Percentiles rank a stretch among this genome's conserved stretches.
phyloP scores from a whole-genome alignment of 2,113 vertebrate genomes.

The Eleginops maclovinus region DNA sequence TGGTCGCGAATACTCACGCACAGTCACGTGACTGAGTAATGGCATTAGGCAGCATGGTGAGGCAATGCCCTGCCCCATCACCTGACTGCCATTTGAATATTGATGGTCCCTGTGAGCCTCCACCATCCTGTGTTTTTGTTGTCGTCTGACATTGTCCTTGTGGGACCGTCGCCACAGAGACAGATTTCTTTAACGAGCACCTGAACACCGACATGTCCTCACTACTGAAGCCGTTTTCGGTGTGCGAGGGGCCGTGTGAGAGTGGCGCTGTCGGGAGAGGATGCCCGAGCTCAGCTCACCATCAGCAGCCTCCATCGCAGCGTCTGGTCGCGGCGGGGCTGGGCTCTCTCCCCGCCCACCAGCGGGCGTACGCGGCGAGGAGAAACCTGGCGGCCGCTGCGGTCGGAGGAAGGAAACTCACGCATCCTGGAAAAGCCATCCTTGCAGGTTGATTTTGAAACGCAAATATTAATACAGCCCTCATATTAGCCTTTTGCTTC shows the following conservation, averaged over 20 bases:
- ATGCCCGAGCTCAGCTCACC: constrained; percentile 55
- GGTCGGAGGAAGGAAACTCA: constrained; percentile 76
- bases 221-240: constrained; percentile 78
- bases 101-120: constrained; percentile 40
- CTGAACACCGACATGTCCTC: constrained; percentile 76
- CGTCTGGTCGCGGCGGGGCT: constrained; percentile 31
- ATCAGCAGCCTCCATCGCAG: constrained; percentile 41
- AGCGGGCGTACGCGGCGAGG: constrained; percentile 57
- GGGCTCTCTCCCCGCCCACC: constrained; percentile 35
- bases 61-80: constrained; percentile 62
- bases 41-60: background rate
- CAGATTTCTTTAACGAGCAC: background rate
- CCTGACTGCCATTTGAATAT: constrained; percentile 69
- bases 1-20: constrained; percentile 48
- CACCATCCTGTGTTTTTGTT: constrained; percentile 55
- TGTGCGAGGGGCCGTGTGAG: constrained; percentile 77
- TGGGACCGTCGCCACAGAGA: background rate
- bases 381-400: constrained; percentile 79
- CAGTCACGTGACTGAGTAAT: constrained; percentile 57
- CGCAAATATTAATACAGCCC: background rate
- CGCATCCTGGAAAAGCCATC: constrained; percentile 84
- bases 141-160: constrained; percentile 52
- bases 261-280: constrained; percentile 59
- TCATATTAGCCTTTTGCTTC: background rate
- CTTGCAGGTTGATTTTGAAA: constrained; percentile 77